These are phyloP conservation scores for Pegoplata infirma DNA, from an alignment of 2,888 invertebrate genomes.

Conservation along the genomic window DNA sequence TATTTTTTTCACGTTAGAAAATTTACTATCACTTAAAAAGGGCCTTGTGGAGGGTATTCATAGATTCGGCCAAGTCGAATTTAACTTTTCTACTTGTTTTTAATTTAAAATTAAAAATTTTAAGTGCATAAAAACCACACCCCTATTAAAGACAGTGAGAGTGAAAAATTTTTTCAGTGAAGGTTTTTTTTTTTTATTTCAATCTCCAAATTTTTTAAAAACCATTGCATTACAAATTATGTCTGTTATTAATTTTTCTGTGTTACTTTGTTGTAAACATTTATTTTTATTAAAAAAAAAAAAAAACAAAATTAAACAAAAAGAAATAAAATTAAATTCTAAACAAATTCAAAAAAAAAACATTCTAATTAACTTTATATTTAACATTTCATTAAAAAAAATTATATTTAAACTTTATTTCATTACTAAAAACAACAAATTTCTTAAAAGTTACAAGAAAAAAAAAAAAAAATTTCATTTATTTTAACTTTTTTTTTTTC, in stretches of 20 bases:
- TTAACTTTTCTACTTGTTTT: too few relatives aligned
- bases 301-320: slow-evolving; percentile 58
- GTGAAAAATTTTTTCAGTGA: too few relatives aligned
- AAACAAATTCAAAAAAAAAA: slow-evolving; percentile 35
- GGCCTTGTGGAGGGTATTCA: too few relatives aligned
- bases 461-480: slow-evolving; percentile 14
- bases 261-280: slow-evolving; percentile 37
- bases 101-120: too few relatives aligned
- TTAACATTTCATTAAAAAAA: slow-evolving; percentile 67
- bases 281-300: slow-evolving; percentile 55
- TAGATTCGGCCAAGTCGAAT: too few relatives aligned
- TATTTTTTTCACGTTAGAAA: too few relatives aligned
- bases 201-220: background rate
- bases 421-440: slow-evolving; percentile 44
- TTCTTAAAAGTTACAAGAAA: slow-evolving; percentile 29
- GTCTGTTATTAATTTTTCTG: background rate
- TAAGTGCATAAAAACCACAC: too few relatives aligned
- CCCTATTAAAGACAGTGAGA: too few relatives aligned
- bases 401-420: slow-evolving; percentile 24
- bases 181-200: background rate
- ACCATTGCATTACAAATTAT: background rate
- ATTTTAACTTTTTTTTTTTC: slow-evolving; percentile 3
- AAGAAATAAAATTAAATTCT: slow-evolving; percentile 56
- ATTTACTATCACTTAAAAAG: too few relatives aligned
- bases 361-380: slow-evolving; percentile 57